A percentile compares a stretch with the other conserved stretches of the same genome.
These are phyloP conservation scores for Ochotona curzoniae DNA, from an alignment of 2,113 vertebrate genomes.

Conservation along the genomic window DNA sequence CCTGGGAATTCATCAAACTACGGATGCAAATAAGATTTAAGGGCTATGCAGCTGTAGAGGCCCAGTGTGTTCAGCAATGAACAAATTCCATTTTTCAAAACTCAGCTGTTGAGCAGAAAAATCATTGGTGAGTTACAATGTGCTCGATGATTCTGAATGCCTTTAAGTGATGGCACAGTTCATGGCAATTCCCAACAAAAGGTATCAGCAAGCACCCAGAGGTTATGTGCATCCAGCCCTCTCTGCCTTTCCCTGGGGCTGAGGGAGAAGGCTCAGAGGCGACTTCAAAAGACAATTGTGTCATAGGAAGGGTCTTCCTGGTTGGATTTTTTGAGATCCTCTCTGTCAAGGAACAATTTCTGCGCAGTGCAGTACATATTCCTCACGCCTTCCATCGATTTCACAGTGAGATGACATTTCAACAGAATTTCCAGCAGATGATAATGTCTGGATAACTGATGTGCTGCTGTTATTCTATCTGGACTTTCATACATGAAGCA, in stretches of 20 bases:
- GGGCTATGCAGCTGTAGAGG: conserved; percentile 83
- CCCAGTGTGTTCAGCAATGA: conserved; percentile 81
- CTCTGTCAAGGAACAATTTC: conserved; percentile 22
- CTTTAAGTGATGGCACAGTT: conserved; percentile 83
- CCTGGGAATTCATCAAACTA: conserved; percentile 80
- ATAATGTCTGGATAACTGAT: conserved; percentile 36
- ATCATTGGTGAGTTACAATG: conserved; percentile 87
- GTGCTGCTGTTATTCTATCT: conserved; percentile 33
- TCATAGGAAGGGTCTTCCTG: conserved; percentile 51
- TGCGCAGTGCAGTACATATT: background rate
- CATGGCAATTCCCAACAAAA: conserved; percentile 86
- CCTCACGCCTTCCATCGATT: background rate
- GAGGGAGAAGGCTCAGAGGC: conserved; percentile 75
- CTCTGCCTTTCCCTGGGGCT: conserved; percentile 67
- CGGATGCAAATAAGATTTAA: conserved; percentile 74
- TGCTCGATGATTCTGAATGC: conserved; percentile 86
- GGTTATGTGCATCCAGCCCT: conserved; percentile 63
- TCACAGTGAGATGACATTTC: conserved; percentile 44
- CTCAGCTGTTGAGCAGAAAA: conserved; percentile 88
- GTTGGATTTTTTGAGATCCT: conserved; percentile 69
- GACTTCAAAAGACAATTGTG: conserved; percentile 75
- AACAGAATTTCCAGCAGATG: conserved; percentile 31
- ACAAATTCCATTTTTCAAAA: conserved; percentile 82
- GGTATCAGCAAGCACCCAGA: conserved; percentile 82
- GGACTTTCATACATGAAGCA: background rate